These are phyloP conservation scores for Chaetodon trifasciatus DNA, from an alignment of 2,797 vertebrate genomes.

Conservation along the genomic window DNA sequence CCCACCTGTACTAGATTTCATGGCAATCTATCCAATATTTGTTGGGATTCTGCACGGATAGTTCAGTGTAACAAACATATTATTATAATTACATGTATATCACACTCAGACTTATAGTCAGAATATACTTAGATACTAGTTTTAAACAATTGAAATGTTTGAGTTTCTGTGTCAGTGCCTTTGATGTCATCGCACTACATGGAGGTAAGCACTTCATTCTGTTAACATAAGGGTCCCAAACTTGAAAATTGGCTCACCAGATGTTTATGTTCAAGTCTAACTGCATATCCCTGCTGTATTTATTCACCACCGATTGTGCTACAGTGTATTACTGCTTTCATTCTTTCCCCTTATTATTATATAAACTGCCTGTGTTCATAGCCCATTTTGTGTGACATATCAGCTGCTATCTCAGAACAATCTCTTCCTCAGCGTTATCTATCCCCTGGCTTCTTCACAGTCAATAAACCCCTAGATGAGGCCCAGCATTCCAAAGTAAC, in stretches of 20 bases:
- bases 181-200: neutral
- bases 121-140: too few relatives aligned
- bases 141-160: neutral
- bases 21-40: neutral
- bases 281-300: neutral
- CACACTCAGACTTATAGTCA: too few relatives aligned
- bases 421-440: slow-evolving; percentile 41
- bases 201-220: neutral
- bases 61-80: neutral
- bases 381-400: slow-evolving; percentile 58
- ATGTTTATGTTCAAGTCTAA: neutral
- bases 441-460: slow-evolving; percentile 56
- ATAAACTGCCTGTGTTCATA: slow-evolving; percentile 42
- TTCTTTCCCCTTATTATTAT: slow-evolving; percentile 39
- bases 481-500: slow-evolving; percentile 35
- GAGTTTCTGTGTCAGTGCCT: neutral
- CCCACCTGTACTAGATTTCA: neutral
- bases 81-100: neutral
- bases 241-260: neutral
- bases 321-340: slow-evolving; percentile 9
- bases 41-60: neutral
- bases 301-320: slow-evolving; percentile 2
- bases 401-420: slow-evolving; percentile 54
- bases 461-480: slow-evolving; percentile 49
- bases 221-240: neutral